phyloP scores from a whole-genome alignment of 2,888 invertebrate genomes.

The Callyntrura sp. region DNA sequence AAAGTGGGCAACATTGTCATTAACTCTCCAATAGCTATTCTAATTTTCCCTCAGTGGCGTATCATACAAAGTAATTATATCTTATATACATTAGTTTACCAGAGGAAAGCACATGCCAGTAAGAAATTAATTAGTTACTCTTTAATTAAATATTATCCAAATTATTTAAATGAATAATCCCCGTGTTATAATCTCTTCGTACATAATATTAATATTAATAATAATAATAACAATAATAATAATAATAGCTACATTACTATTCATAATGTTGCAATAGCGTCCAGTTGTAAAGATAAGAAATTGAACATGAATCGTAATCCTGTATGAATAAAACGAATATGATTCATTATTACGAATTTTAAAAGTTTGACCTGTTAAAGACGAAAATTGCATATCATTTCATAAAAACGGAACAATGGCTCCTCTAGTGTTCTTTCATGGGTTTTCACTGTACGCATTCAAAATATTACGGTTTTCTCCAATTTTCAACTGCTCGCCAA shows the following conservation, averaged over 20 bases:
- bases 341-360: conserved; percentile 77
- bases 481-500: too few species aligned
- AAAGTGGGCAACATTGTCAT: neutral
- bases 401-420: too few species aligned
- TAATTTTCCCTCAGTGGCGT: conserved; percentile 56
- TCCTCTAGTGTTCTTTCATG: too few species aligned
- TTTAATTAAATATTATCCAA: conserved; percentile 69
- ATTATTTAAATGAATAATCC: conserved; percentile 73
- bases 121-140: conserved; percentile 77
- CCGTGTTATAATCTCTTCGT: conserved; percentile 78
- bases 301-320: conserved; percentile 73
- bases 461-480: too few species aligned
- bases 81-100: conserved; percentile 69
- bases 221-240: conserved; percentile 48
- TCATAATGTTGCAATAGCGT: conserved; percentile 78
- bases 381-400: too few species aligned
- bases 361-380: conserved; percentile 3
- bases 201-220: too few species aligned
- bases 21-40: conserved; percentile 60
- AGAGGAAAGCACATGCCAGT: conserved; percentile 79
- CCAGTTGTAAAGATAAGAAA: conserved; percentile 74
- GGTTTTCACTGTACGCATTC: too few species aligned
- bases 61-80: conserved; percentile 57
- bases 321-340: conserved; percentile 77
- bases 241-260: conserved; percentile 69